Conservation (phyloP, 2,797 vertebrate species). For the Cephalopachus bancanus region DNA sequence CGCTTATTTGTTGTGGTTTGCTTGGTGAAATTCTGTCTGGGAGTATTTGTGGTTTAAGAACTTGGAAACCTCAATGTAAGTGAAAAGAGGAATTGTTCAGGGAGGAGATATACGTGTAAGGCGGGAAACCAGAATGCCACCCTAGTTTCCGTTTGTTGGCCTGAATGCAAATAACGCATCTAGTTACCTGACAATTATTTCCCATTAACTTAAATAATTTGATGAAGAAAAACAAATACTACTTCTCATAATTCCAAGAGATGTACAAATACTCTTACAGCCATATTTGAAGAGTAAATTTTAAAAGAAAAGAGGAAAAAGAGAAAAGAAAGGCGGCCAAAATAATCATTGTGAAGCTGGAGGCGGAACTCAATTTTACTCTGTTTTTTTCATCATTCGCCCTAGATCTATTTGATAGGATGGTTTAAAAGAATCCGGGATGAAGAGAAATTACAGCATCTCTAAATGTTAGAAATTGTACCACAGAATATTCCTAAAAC, state of each 20-base stretch:
- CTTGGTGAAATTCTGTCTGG: slow-evolving; percentile 34
- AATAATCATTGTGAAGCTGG: slow-evolving; percentile 53
- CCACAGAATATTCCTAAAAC: slow-evolving; percentile 48
- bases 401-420: slow-evolving; percentile 30
- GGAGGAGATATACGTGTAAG: neutral
- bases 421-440: slow-evolving; percentile 8
- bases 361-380: slow-evolving; percentile 71
- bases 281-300: slow-evolving; percentile 47
- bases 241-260: slow-evolving; percentile 44
- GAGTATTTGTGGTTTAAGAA: slow-evolving; percentile 68
- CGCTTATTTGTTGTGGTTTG: slow-evolving; percentile 67
- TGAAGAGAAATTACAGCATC: slow-evolving; percentile 49
- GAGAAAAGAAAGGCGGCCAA: slow-evolving; percentile 20
- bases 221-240: slow-evolving; percentile 61
- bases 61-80: slow-evolving; percentile 38
- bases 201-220: slow-evolving; percentile 45
- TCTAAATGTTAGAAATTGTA: slow-evolving; percentile 28
- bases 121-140: slow-evolving; percentile 67
- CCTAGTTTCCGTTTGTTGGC: slow-evolving; percentile 61
- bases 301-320: neutral
- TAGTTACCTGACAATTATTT: slow-evolving; percentile 9
- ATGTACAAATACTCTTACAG: slow-evolving; percentile 10
- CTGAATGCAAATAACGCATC: neutral
- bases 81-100: slow-evolving; percentile 15
- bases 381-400: slow-evolving; percentile 74